phyloP scores from a whole-genome alignment of 2,113 vertebrate genomes.

The Gymnorhina tibicen region DNA sequence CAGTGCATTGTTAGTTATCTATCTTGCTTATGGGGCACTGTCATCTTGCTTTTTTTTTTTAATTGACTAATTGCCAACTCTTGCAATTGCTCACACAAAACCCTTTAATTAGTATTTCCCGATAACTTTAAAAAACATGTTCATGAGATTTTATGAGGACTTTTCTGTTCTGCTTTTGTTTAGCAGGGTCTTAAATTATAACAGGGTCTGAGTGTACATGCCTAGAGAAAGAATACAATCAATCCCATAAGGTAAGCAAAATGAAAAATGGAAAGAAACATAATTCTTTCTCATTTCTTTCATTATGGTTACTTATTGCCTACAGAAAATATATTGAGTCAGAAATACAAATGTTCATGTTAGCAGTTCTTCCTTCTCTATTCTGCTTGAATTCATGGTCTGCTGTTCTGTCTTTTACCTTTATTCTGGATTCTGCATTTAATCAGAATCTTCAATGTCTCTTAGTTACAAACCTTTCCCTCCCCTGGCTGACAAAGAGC shows the following conservation, averaged over 20 bases:
- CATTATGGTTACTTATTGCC: not conserved
- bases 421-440: not conserved
- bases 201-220: not conserved
- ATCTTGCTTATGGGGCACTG: conserved; percentile 43
- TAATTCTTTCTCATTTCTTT: not conserved
- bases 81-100: not conserved
- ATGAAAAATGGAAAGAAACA: not conserved
- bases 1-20: conserved; percentile 15
- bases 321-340: not conserved
- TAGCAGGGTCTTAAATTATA: not conserved
- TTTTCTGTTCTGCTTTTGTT: not conserved
- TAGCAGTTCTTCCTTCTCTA: not conserved
- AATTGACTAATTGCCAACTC: conserved; percentile 5
- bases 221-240: not conserved
- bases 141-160: not conserved
- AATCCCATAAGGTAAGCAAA: not conserved
- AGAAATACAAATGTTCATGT: not conserved
- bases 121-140: not conserved
- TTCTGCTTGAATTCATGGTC: not conserved
- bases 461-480: not conserved
- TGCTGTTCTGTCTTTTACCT: not conserved
- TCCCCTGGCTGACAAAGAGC: not conserved
- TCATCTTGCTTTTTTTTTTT: not conserved
- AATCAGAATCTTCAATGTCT: not conserved
- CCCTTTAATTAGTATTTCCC: conserved; percentile 2